Evolutionary conservation across 2,113 vertebrate genomes (phyloP).

Genomic region (Phoenicopterus ruber): DNA sequence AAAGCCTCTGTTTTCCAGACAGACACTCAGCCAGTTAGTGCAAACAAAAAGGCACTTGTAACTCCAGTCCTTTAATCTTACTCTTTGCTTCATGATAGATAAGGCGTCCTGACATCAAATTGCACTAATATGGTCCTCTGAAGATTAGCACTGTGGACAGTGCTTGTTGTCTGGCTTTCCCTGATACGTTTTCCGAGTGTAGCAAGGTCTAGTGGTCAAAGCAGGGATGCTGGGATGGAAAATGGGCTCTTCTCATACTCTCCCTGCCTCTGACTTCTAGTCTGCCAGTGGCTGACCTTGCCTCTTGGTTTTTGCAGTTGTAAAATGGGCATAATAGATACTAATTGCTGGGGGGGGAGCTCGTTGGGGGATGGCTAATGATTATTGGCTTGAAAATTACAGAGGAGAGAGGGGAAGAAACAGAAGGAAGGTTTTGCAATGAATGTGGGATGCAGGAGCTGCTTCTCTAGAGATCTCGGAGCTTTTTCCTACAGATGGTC

Average conservation of each 20-base stretch:
- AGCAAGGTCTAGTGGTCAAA: background rate
- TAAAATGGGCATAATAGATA: background rate
- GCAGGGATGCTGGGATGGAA: background rate
- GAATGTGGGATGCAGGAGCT: background rate
- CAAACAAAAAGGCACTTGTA: conserved; percentile 66
- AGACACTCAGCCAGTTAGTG: conserved; percentile 41
- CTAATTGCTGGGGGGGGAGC: background rate
- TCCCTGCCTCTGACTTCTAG: background rate
- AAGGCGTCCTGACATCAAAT: conserved; percentile 47
- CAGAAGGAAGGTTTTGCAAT: background rate
- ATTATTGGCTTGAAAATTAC: conserved; percentile 31
- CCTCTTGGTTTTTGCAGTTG: background rate
- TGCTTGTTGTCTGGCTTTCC: background rate
- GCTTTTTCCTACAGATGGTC: background rate
- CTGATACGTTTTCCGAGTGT: background rate
- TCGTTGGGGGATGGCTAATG: background rate
- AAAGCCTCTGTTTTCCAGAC: conserved; percentile 34
- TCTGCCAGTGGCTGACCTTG: background rate
- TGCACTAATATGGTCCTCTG: conserved; percentile 44
- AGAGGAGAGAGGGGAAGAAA: background rate
- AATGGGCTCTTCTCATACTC: background rate
- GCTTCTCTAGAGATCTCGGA: background rate
- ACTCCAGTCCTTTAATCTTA: conserved; percentile 52
- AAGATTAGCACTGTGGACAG: conserved; percentile 40
- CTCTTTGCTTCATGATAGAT: conserved; percentile 41